These are phyloP conservation scores for Odontocolon sp. DNA, from an alignment of 2,888 invertebrate genomes.

Conservation along the genomic window DNA sequence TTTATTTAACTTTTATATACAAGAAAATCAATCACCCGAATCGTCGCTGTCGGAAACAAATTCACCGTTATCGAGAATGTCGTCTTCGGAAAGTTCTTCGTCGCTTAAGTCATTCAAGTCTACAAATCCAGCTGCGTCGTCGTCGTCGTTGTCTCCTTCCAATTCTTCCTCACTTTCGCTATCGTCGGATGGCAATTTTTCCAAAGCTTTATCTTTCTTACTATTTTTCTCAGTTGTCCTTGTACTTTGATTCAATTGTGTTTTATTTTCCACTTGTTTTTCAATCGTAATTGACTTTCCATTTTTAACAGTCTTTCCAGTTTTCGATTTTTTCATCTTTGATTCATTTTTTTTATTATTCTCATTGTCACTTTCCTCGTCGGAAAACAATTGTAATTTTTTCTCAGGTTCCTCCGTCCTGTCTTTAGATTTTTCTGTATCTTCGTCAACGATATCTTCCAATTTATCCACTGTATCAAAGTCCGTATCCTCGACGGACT, in stretches of 20 bases:
- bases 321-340: conserved; percentile 15
- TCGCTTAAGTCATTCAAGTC: conserved; percentile 62
- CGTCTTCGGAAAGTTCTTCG: conserved; percentile 65
- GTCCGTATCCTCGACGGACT: conserved; percentile 42
- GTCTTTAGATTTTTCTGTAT: not conserved
- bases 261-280: not conserved
- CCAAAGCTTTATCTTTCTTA: conserved; percentile 28
- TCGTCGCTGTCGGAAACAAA: conserved; percentile 63
- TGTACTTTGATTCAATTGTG: not conserved
- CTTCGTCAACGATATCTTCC: conserved; percentile 13
- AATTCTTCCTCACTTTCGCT: conserved; percentile 63
- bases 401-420: conserved; percentile 35
- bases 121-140: conserved; percentile 51
- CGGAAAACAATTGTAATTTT: conserved; percentile 63
- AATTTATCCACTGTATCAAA: conserved; percentile 53
- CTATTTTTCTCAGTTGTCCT: not conserved
- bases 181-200: conserved; percentile 58
- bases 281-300: not conserved
- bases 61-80: conserved; percentile 63
- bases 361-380: conserved; percentile 55
- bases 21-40: conserved; percentile 54
- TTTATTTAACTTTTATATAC: not conserved
- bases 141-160: conserved; percentile 61
- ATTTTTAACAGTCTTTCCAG: not conserved
- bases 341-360: conserved; percentile 15